These are phyloP conservation scores for Heliothis virescens DNA, from an alignment of 1,140 invertebrate species.

Conservation along the genomic window DNA sequence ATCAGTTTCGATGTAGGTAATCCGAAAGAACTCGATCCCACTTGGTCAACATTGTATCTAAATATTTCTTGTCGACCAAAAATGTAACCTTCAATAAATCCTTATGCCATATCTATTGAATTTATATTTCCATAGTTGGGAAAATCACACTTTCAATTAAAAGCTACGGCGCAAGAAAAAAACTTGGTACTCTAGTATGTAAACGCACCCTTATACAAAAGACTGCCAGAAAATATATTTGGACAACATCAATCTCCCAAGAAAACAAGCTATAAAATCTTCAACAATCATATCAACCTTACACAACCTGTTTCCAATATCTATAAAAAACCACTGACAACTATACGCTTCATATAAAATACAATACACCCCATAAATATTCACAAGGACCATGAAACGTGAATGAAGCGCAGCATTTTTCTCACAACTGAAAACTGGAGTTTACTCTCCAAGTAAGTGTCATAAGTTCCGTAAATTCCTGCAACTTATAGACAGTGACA, in stretches of 20 bases:
- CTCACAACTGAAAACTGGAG: not conserved
- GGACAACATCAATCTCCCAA: not conserved
- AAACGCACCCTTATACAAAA: not conserved
- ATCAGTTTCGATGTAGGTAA: no score
- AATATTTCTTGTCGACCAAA: no score
- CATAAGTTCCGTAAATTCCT: constrained; percentile 62
- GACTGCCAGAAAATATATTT: not conserved
- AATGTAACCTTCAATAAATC: no score
- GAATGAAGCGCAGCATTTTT: constrained; percentile 4
- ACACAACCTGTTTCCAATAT: constrained; percentile 21
- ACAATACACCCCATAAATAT: constrained; percentile 30
- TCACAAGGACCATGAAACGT: constrained; percentile 34
- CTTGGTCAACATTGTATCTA: no score
- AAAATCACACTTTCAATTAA: no score
- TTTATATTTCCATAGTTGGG: no score
- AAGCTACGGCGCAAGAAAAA: no score
- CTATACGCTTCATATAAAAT: constrained; percentile 1
- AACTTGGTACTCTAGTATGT: no score
- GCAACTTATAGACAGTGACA: constrained; percentile 60
- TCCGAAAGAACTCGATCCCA: no score
- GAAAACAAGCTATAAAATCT: not conserved
- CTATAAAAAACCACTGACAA: constrained; percentile 29
- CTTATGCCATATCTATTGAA: no score
- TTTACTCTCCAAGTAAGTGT: constrained; percentile 46
- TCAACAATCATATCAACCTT: not conserved